Conservation (phyloP, 2,113 vertebrate species). For the Pygoscelis antarcticus region DNA sequence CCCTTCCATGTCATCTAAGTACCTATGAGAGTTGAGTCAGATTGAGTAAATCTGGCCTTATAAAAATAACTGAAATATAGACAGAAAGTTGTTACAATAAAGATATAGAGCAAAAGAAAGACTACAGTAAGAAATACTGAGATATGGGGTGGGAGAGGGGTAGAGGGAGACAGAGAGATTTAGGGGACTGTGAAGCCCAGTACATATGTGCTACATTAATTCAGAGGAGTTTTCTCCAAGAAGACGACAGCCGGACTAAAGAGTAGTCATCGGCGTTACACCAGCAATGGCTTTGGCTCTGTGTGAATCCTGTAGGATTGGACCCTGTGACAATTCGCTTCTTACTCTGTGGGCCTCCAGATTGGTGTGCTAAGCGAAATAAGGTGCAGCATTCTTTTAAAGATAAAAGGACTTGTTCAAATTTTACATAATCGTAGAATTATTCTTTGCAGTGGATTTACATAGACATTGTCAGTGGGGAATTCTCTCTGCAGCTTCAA, state of each 20-base stretch:
- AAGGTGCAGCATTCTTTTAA: conserved; percentile 54
- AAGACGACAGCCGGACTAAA: not conserved
- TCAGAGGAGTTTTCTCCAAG: not conserved
- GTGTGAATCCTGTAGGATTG: not conserved
- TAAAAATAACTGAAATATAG: not conserved
- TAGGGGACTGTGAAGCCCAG: not conserved
- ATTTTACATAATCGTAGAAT: conserved; percentile 70
- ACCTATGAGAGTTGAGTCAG: not conserved
- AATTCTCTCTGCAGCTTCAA: conserved; percentile 62
- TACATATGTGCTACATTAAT: not conserved
- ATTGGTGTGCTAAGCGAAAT: conserved; percentile 38
- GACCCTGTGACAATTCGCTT: not conserved
- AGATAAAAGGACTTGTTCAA: conserved; percentile 66
- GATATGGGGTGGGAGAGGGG: not conserved
- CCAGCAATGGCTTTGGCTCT: not conserved
- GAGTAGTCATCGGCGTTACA: rapidly evolving
- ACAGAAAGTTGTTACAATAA: not conserved
- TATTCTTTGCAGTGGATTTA: conserved; percentile 67
- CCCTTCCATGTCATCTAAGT: not conserved
- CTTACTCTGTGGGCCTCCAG: conserved; percentile 10
- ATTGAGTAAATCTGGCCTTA: not conserved
- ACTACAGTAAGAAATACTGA: not conserved
- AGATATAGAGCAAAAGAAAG: not conserved
- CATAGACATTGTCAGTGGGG: conserved; percentile 66
- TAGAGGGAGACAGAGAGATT: not conserved